Evolutionary conservation across 2,797 vertebrate genomes (phyloP).

Genomic region (Selene dorsalis): DNA sequence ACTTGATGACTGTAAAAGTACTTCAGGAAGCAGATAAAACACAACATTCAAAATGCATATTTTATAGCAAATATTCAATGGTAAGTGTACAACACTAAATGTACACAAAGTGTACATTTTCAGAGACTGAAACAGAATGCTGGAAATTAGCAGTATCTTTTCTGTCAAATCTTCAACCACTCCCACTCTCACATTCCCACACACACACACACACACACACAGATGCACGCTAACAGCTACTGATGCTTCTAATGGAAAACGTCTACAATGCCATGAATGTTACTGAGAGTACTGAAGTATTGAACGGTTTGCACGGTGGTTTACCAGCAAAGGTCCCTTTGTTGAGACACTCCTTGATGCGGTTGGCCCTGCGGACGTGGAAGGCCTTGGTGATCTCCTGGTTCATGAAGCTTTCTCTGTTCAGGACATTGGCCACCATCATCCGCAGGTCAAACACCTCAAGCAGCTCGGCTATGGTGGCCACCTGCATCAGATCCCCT

Average conservation of each 20-base stretch:
- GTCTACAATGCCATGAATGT: slow-evolving; percentile 35
- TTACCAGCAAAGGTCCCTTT: slow-evolving; percentile 92
- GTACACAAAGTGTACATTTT: slow-evolving; percentile 66
- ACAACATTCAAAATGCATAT: slow-evolving; percentile 54
- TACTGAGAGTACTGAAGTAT: slow-evolving; percentile 7
- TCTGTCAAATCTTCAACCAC: background rate
- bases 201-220: slow-evolving; percentile 27
- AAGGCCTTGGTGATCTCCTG: slow-evolving; percentile 96
- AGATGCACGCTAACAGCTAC: slow-evolving; percentile 24
- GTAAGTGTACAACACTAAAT: slow-evolving; percentile 56
- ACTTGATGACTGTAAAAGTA: slow-evolving; percentile 47
- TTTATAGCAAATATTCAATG: slow-evolving; percentile 39
- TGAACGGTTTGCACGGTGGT: slow-evolving; percentile 34
- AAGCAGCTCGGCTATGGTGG: slow-evolving; percentile 91
- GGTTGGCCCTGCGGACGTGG: slow-evolving; percentile 92
- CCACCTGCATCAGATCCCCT: slow-evolving; percentile 90
- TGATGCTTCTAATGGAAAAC: slow-evolving; percentile 49
- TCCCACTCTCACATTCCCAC: slow-evolving; percentile 8
- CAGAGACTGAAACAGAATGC: slow-evolving; percentile 54
- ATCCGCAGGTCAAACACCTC: slow-evolving; percentile 95
- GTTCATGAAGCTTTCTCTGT: slow-evolving; percentile 96
- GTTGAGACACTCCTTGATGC: slow-evolving; percentile 92
- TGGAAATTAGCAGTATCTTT: slow-evolving; percentile 30
- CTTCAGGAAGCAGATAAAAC: slow-evolving; percentile 37
- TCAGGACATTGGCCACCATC: slow-evolving; percentile 95